phyloP scores from a whole-genome alignment of 2,113 vertebrate genomes.

The Corythornis madagascariensis region DNA sequence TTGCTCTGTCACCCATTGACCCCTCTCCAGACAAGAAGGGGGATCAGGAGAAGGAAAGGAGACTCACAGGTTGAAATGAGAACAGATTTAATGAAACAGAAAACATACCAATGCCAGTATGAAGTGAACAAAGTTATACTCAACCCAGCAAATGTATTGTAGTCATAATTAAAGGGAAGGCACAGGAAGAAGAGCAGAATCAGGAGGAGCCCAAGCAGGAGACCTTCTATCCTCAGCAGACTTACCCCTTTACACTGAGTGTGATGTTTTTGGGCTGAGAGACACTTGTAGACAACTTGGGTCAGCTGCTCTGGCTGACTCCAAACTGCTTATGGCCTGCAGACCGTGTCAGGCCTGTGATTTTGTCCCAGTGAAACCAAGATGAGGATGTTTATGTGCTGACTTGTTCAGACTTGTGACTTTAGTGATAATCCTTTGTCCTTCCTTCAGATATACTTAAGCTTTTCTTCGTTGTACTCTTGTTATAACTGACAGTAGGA shows the following conservation, averaged over 20 bases:
- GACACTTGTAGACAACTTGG: background rate
- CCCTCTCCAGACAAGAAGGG: background rate
- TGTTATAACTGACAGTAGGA: accelerated
- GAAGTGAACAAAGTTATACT: background rate
- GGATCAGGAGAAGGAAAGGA: background rate
- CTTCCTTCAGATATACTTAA: background rate
- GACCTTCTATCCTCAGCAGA: background rate
- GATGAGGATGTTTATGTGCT: background rate
- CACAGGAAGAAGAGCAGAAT: no score
- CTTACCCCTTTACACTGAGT: background rate
- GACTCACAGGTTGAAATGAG: background rate
- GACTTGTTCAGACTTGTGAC: background rate
- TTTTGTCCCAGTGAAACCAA: background rate
- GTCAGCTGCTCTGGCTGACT: background rate
- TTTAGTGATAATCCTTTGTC: background rate
- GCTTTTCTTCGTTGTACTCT: background rate
- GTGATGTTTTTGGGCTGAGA: background rate
- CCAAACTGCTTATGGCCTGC: background rate
- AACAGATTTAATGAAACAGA: background rate
- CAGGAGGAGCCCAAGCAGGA: background rate
- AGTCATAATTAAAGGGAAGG: background rate
- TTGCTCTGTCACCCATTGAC: background rate
- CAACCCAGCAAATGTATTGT: background rate
- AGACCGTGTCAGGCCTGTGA: background rate
- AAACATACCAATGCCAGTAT: background rate